Conservation (phyloP, 2,888 invertebrate genomes). For the Lydus trimaculatus region DNA sequence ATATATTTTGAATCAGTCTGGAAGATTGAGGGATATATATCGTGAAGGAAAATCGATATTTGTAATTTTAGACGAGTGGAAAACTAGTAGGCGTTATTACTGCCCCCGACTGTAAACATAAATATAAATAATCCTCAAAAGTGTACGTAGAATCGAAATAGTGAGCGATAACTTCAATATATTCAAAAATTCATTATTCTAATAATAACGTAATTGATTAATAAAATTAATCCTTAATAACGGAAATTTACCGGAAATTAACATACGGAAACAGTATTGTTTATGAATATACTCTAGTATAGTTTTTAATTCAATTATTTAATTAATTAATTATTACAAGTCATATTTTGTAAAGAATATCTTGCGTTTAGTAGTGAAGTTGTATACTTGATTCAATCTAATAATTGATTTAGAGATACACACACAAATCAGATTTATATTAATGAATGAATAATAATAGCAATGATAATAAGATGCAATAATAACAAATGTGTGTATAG, state of each 20-base stretch:
- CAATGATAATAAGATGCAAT: neutral
- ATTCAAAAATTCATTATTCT: neutral
- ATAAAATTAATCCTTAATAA: neutral
- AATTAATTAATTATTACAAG: neutral
- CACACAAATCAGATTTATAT: neutral
- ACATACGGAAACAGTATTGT: neutral
- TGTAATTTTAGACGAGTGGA: conserved; percentile 11
- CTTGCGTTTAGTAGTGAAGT: neutral
- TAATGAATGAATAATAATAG: neutral
- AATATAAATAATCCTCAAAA: conserved; percentile 13
- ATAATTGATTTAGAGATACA: neutral
- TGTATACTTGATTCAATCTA: neutral
- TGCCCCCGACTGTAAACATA: conserved; percentile 1
- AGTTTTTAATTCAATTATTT: neutral
- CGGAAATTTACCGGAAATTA: neutral
- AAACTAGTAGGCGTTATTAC: conserved; percentile 3
- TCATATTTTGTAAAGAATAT: neutral
- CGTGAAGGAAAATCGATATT: conserved; percentile 10
- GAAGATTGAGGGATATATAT: neutral
- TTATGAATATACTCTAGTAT: neutral
- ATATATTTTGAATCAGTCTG: neutral
- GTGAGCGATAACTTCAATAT: neutral
- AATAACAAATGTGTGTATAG: neutral
- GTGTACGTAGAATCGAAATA: neutral
- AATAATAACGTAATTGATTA: neutral